Percentiles rank a stretch among this genome's conserved stretches.
These are phyloP conservation scores for Halictus ligatus DNA, from an alignment of 2,888 invertebrate genomes.

Conservation along the genomic window DNA sequence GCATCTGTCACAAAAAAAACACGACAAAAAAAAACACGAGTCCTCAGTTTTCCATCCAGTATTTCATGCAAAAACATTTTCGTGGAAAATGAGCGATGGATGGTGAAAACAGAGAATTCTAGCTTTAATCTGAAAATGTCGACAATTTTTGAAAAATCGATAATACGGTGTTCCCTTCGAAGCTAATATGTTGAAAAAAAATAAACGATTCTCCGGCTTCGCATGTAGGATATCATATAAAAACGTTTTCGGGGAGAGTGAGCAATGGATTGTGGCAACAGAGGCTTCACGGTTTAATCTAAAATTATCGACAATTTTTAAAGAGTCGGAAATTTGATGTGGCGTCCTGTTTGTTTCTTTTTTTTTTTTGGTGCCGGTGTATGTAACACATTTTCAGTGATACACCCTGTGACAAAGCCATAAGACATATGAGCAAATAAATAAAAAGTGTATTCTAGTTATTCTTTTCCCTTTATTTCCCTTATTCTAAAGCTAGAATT, in stretches of 20 bases:
- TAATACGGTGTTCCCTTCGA: not conserved
- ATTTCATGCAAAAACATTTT: not conserved
- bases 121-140: not conserved
- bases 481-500: no score
- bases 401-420: no score
- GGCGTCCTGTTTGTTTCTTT: no score
- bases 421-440: no score
- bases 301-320: not conserved
- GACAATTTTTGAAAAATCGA: not conserved
- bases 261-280: not conserved
- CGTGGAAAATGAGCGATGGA: not conserved
- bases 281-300: no score
- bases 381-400: no score
- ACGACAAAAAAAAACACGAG: not conserved
- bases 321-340: not conserved
- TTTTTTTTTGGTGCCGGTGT: no score
- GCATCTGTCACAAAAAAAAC: not conserved
- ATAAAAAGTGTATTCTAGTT: no score
- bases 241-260: not conserved
- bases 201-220: not conserved
- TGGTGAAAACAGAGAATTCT: not conserved
- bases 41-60: not conserved
- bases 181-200: not conserved
- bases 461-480: no score
- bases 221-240: not conserved